These are phyloP conservation scores for Lemur catta DNA, from an alignment of 2,797 vertebrate genomes.

Conservation along the genomic window DNA sequence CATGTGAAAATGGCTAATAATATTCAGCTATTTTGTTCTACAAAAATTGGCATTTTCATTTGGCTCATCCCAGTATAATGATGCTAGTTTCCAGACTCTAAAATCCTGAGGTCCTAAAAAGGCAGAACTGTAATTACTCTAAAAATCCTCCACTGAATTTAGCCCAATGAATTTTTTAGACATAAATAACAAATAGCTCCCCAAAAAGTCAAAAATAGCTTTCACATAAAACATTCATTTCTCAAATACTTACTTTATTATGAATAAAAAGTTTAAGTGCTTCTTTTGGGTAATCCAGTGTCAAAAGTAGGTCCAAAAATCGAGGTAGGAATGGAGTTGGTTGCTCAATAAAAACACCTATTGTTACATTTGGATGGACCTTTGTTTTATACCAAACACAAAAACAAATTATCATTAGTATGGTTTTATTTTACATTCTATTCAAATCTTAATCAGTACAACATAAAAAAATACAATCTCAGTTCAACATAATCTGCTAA, in stretches of 20 bases:
- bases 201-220: background rate
- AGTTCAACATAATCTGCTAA: background rate
- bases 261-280: slow-evolving; percentile 93
- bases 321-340: slow-evolving; percentile 95
- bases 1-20: background rate
- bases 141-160: background rate
- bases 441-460: background rate
- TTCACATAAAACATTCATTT: background rate
- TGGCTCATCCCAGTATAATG: background rate
- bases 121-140: background rate
- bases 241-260: slow-evolving; percentile 92
- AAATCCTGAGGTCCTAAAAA: background rate
- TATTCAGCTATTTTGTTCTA: background rate
- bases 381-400: slow-evolving; percentile 80
- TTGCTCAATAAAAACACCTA: slow-evolving; percentile 97
- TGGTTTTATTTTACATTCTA: background rate
- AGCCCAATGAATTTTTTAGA: background rate
- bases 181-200: background rate
- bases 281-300: slow-evolving; percentile 94
- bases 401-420: slow-evolving; percentile 34
- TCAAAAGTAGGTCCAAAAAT: slow-evolving; percentile 91
- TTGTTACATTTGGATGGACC: slow-evolving; percentile 91
- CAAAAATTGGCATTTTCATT: background rate
- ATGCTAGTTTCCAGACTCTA: background rate
- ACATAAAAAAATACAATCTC: background rate